phyloP scores from a whole-genome alignment of 2,113 vertebrate genomes.

The Notechis scutatus region DNA sequence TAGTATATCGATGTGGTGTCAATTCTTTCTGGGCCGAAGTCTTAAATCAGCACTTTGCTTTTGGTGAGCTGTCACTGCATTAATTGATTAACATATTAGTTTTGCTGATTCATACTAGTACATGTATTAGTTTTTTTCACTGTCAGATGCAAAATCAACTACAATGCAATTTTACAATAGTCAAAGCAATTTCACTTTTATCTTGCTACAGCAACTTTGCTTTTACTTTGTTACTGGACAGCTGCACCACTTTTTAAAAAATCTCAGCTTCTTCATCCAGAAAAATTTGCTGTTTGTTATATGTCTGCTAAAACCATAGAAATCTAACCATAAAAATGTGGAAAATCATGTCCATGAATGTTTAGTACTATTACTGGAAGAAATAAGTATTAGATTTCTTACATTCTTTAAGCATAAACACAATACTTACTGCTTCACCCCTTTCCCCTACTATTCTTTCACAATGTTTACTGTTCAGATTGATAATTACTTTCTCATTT shows the following conservation, averaged over 20 bases:
- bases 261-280: background rate
- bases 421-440: background rate
- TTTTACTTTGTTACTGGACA: background rate
- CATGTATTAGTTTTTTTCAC: slow-evolving; percentile 12
- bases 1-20: background rate
- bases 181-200: background rate
- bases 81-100: slow-evolving; percentile 28
- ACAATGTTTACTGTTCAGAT: background rate
- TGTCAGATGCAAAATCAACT: background rate
- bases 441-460: background rate
- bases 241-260: background rate
- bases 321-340: background rate
- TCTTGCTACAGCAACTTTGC: background rate
- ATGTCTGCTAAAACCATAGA: background rate
- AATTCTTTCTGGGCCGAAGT: slow-evolving; percentile 4
- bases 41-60: slow-evolving; percentile 19
- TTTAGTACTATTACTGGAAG: background rate
- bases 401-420: background rate
- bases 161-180: background rate
- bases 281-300: background rate
- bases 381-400: too few relatives aligned
- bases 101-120: slow-evolving; percentile 6
- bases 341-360: background rate
- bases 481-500: background rate
- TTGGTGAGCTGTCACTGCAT: background rate